Evolutionary conservation across 64 coral and sea anemone genomes (phyloP).

Genomic region (Dendronephthya gigantea): DNA sequence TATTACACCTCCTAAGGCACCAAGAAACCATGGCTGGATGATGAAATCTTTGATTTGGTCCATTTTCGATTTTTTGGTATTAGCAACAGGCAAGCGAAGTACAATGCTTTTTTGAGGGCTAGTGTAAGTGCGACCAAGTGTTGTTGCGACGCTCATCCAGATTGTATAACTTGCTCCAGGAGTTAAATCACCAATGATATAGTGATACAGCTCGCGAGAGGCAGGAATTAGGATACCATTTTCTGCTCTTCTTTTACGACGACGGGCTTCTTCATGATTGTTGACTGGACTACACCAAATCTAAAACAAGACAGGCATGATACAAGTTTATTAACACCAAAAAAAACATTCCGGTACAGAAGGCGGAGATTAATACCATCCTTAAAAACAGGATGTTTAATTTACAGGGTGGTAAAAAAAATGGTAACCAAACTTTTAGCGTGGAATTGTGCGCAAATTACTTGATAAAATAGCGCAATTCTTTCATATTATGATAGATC

Average conservation of each 20-base stretch:
- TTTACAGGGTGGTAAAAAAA: too few relatives aligned
- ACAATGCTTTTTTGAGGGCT: background rate
- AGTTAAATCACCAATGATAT: background rate
- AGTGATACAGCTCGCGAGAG: background rate
- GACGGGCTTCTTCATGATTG: background rate
- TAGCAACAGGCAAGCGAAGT: background rate
- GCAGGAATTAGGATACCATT: background rate
- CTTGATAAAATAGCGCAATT: too few relatives aligned
- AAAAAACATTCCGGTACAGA: too few relatives aligned
- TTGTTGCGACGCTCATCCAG: background rate
- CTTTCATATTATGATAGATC: too few relatives aligned
- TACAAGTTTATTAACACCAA: too few relatives aligned
- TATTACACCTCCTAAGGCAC: background rate
- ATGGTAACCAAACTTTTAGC: too few relatives aligned
- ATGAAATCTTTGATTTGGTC: background rate
- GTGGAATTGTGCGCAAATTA: too few relatives aligned
- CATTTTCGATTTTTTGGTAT: background rate
- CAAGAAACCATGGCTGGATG: background rate
- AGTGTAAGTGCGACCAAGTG: background rate
- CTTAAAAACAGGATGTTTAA: too few relatives aligned
- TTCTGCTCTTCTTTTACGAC: background rate
- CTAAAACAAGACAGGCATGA: background rate
- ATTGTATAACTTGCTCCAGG: conserved; percentile 10
- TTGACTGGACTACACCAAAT: background rate
- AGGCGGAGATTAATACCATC: too few relatives aligned